Evolutionary conservation across 2,113 vertebrate genomes (phyloP).

Genomic region (Nerophis ophidion): DNA sequence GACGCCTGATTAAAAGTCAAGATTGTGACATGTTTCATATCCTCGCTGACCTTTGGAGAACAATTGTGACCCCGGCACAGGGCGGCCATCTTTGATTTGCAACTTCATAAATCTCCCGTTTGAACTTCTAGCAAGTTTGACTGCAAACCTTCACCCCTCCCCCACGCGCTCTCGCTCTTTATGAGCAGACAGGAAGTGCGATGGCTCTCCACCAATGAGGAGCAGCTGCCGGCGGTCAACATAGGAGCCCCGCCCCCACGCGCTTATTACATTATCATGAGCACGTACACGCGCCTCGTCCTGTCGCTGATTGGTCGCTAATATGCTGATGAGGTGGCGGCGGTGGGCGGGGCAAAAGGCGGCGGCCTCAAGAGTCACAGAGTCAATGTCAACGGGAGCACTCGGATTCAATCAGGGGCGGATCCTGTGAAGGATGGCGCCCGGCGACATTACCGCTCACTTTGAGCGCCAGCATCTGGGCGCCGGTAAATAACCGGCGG

Average conservation of each 20-base stretch:
- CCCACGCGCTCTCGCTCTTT: neutral
- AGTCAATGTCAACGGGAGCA: constrained; percentile 99
- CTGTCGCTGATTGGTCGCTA: constrained; percentile 96
- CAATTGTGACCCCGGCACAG: neutral
- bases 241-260: constrained; percentile 23
- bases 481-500: constrained; percentile 99
- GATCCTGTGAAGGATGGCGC: constrained; percentile 89
- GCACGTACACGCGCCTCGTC: constrained; percentile 59
- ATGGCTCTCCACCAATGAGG: constrained; percentile 34
- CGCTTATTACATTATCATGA: constrained; percentile 56
- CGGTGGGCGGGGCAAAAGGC: constrained; percentile 83
- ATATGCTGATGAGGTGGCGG: constrained; percentile 98
- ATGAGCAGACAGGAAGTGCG: neutral
- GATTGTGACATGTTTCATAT: no score
- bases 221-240: constrained; percentile 44
- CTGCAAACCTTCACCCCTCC: neutral
- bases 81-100: neutral
- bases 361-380: constrained; percentile 99
- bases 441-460: constrained; percentile 99
- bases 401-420: constrained; percentile 92
- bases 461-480: constrained; percentile 99
- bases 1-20: no score
- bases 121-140: neutral
- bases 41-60: no score
- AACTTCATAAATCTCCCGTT: neutral